Conservation (phyloP, 2,888 invertebrate species). For the Lycocerus yunnanus region DNA sequence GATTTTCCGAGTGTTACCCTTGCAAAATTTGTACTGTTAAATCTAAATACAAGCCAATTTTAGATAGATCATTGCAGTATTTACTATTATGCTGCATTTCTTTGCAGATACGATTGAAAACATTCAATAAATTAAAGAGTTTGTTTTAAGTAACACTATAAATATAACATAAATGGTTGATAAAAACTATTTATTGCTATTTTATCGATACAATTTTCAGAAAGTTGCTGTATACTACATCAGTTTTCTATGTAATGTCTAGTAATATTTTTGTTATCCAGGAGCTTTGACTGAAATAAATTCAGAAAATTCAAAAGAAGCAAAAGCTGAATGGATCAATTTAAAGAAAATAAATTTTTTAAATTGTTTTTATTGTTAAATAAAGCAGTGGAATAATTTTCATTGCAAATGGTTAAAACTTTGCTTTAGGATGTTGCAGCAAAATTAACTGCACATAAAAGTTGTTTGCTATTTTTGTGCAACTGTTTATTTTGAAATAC, state of each 20-base stretch:
- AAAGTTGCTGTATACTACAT: conserved; percentile 2
- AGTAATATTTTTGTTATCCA: background rate
- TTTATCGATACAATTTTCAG: conserved; percentile 21
- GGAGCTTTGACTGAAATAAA: background rate
- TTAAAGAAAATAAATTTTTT: background rate
- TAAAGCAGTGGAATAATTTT: background rate
- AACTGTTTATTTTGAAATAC: background rate
- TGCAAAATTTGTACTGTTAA: background rate
- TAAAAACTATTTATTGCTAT: conserved; percentile 29
- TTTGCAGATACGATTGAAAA: conserved; percentile 23
- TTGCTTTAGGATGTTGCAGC: background rate
- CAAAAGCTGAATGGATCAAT: background rate
- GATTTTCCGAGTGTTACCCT: background rate
- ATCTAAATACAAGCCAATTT: background rate
- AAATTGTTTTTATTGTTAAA: background rate
- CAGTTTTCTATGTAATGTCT: background rate
- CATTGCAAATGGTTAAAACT: background rate
- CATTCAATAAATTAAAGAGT: conserved; percentile 27
- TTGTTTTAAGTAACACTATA: conserved; percentile 27
- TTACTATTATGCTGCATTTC: conserved; percentile 20
- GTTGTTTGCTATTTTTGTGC: background rate
- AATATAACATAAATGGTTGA: conserved; percentile 22
- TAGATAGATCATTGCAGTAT: conserved; percentile 30
- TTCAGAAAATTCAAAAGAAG: background rate
- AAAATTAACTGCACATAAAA: background rate